These are phyloP conservation scores for Hoplodrina blanda DNA, from an alignment of 2,888 invertebrate species.

Conservation along the genomic window DNA sequence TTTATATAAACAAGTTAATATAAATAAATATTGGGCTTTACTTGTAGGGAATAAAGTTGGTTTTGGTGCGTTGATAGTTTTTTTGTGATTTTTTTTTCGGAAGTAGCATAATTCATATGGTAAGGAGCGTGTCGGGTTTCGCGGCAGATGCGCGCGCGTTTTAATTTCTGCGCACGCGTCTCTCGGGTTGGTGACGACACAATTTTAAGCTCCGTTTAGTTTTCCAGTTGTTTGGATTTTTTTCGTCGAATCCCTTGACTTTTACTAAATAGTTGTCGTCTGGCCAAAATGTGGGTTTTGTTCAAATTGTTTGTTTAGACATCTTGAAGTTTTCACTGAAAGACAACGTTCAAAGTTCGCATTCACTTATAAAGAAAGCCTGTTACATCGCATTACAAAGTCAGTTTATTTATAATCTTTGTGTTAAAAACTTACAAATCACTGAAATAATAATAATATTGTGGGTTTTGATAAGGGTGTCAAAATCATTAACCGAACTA, in stretches of 20 bases:
- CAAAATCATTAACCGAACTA: not conserved
- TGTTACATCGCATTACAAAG: not conserved
- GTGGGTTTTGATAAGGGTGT: not conserved
- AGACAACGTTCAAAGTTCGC: not conserved
- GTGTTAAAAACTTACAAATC: not conserved
- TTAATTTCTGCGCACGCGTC: conserved; percentile 83
- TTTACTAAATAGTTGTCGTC: conserved; percentile 37
- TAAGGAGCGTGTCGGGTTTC: conserved; percentile 88
- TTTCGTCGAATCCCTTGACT: conserved; percentile 49
- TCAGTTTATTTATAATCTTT: not conserved
- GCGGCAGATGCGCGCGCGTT: conserved; percentile 81
- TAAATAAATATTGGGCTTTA: conserved; percentile 50
- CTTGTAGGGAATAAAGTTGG: conserved; percentile 53
- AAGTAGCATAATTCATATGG: conserved; percentile 86
- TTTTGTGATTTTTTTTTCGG: conserved; percentile 78
- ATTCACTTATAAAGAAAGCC: not conserved
- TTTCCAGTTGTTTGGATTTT: conserved; percentile 63
- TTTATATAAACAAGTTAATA: conserved; percentile 19
- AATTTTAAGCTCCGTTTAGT: conserved; percentile 71
- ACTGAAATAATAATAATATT: not conserved
- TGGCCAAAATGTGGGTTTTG: conserved; percentile 22
- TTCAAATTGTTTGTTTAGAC: conserved; percentile 31
- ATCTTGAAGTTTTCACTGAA: conserved; percentile 1
- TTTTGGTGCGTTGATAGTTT: conserved; percentile 61
- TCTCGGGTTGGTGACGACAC: conserved; percentile 65